phyloP scores from a whole-genome alignment of 2,113 vertebrate species.

The Hypomesus transpacificus region DNA sequence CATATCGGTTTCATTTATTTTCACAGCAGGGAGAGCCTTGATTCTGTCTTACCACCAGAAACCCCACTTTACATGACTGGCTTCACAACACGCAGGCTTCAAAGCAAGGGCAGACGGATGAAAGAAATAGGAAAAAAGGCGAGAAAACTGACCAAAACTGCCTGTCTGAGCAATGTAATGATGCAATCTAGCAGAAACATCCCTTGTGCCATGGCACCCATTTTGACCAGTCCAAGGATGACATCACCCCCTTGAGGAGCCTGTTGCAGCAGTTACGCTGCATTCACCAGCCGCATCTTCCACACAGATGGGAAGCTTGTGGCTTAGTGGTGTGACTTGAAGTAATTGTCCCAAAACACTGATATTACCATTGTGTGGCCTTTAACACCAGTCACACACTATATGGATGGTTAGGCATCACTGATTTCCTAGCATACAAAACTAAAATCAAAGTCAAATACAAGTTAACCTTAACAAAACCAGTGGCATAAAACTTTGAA shows the following conservation, averaged over 20 bases:
- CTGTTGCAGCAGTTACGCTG: background rate
- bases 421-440: no score
- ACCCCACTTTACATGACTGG: background rate
- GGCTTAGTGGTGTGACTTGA: background rate
- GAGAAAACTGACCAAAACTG: conserved; percentile 34
- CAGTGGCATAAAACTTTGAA: background rate
- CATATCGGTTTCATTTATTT: conserved; percentile 24
- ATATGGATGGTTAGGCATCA: background rate
- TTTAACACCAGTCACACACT: background rate
- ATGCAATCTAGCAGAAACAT: conserved; percentile 56
- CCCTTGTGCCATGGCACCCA: conserved; percentile 2
- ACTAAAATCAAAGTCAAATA: no score
- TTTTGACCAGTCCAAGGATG: conserved; percentile 40
- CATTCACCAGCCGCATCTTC: background rate
- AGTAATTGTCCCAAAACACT: background rate
- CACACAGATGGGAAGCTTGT: conserved; percentile 9
- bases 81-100: conserved; percentile 8
- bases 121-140: conserved; percentile 1
- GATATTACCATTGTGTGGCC: background rate
- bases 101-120: conserved; percentile 5
- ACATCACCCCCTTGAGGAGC: conserved; percentile 58
- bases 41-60: background rate
- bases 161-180: conserved; percentile 50
- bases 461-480: no score
- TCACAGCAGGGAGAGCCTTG: background rate